Conservation (phyloP, 2,797 vertebrate genomes). For the Poecilia picta region DNA sequence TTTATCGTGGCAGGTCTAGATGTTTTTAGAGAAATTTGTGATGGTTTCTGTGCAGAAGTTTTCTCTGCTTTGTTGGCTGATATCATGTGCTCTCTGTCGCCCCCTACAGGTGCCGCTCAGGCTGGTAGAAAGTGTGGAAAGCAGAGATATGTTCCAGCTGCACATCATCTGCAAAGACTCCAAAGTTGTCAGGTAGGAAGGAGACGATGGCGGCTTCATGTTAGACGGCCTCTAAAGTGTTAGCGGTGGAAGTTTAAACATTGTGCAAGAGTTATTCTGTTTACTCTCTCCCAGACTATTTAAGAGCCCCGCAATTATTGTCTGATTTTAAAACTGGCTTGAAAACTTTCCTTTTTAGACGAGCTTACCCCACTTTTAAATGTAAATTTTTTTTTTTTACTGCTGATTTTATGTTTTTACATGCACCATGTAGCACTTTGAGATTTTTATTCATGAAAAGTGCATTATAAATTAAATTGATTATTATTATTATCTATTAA, state of each 20-base stretch:
- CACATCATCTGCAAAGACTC: slow-evolving; percentile 99
- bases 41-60: not conserved
- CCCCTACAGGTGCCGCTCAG: slow-evolving; percentile 93
- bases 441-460: too few species aligned
- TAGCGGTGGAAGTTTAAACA: not conserved
- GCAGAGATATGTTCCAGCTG: slow-evolving; percentile 98
- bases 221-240: not conserved
- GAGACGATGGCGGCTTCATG: not conserved
- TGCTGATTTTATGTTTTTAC: too few species aligned
- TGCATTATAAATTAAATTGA: too few species aligned
- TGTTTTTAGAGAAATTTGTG: not conserved
- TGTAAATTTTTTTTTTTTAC: too few species aligned
- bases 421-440: too few species aligned
- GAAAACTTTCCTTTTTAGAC: too few species aligned
- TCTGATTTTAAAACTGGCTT: too few species aligned
- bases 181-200: slow-evolving; percentile 93
- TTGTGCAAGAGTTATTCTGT: not conserved
- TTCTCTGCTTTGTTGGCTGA: slow-evolving; percentile 22
- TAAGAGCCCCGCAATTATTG: too few species aligned
- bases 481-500: too few species aligned
- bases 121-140: slow-evolving; percentile 96
- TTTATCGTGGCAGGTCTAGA: too few species aligned
- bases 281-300: too few species aligned
- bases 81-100: slow-evolving; percentile 52
- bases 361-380: too few species aligned